These are phyloP conservation scores for Dioctria rufipes DNA, from an alignment of 2,888 invertebrate genomes.

Conservation along the genomic window DNA sequence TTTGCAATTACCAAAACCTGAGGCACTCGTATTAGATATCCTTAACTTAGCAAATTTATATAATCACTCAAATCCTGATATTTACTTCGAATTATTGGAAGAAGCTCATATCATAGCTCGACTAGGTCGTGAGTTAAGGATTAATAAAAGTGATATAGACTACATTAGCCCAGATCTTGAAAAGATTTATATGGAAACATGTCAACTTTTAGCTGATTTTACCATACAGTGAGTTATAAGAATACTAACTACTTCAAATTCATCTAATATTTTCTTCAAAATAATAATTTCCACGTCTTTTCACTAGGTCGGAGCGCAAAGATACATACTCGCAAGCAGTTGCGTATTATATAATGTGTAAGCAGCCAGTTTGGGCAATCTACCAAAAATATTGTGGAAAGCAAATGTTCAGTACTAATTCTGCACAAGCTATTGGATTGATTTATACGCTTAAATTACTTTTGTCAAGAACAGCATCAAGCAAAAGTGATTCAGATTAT, in stretches of 20 bases:
- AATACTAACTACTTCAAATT: too few relatives aligned
- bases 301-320: slow-evolving; percentile 66
- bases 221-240: slow-evolving; percentile 65
- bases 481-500: slow-evolving; percentile 66
- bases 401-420: background rate
- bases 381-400: slow-evolving; percentile 25
- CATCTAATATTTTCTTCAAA: too few relatives aligned
- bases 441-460: slow-evolving; percentile 68
- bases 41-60: slow-evolving; percentile 78
- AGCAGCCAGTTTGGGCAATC: slow-evolving; percentile 48
- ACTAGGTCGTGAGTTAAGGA: slow-evolving; percentile 57
- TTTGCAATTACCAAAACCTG: slow-evolving; percentile 77
- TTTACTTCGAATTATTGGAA: slow-evolving; percentile 80
- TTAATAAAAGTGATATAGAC: slow-evolving; percentile 11
- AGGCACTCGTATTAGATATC: slow-evolving; percentile 80
- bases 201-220: slow-evolving; percentile 68
- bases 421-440: slow-evolving; percentile 62
- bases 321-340: slow-evolving; percentile 69
- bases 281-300: background rate
- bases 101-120: slow-evolving; percentile 82
- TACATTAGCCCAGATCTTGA: slow-evolving; percentile 19
- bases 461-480: slow-evolving; percentile 66
- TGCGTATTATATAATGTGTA: slow-evolving; percentile 70
- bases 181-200: slow-evolving; percentile 62
- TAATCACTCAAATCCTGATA: slow-evolving; percentile 76